phyloP scores from a whole-genome alignment of 2,797 vertebrate species.

The Cheirogaleus major region DNA sequence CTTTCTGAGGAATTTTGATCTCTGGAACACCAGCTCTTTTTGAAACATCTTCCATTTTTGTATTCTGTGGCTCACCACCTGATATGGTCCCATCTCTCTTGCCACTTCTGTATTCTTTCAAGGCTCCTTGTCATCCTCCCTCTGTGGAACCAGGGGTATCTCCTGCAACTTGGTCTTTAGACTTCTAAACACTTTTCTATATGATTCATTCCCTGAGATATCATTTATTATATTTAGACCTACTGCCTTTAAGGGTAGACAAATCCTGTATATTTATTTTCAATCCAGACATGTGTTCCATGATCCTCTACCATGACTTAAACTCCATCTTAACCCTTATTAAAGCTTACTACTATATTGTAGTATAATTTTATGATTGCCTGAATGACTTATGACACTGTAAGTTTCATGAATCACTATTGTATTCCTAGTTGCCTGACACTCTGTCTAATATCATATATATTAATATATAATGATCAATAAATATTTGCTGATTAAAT shows the following conservation, averaged over 20 bases:
- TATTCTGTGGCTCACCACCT: background rate
- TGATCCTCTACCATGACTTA: background rate
- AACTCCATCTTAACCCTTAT: background rate
- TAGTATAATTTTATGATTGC: conserved; percentile 9
- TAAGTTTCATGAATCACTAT: background rate
- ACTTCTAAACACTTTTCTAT: background rate
- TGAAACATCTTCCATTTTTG: background rate
- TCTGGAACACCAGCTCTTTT: background rate
- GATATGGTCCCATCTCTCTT: background rate
- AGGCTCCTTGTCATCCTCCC: background rate
- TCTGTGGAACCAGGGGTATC: background rate
- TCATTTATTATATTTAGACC: background rate
- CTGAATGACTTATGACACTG: background rate
- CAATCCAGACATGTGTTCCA: background rate
- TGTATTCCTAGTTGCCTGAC: background rate
- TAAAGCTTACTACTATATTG: background rate
- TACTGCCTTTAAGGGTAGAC: background rate
- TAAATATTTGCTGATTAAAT: background rate
- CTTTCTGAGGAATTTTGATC: background rate
- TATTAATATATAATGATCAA: background rate
- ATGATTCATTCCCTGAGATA: background rate
- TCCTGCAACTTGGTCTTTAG: background rate
- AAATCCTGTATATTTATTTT: background rate
- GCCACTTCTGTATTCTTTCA: background rate
- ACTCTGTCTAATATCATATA: background rate